These are phyloP conservation scores for Ceratina calcarata DNA, from an alignment of 1,140 invertebrate genomes.

Conservation along the genomic window DNA sequence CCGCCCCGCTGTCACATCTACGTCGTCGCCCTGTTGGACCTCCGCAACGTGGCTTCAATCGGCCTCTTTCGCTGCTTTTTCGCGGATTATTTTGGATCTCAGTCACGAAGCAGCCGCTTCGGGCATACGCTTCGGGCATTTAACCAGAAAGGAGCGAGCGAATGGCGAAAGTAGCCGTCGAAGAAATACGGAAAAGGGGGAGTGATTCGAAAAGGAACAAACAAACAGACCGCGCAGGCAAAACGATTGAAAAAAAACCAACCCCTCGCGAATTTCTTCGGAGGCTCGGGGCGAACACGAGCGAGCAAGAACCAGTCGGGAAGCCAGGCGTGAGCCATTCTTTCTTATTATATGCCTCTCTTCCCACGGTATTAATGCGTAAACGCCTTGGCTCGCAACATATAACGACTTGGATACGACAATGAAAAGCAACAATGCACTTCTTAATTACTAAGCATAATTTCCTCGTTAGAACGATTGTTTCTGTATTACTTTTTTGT, in stretches of 20 bases:
- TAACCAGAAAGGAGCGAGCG: neutral
- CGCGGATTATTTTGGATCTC: slow-evolving; percentile 52
- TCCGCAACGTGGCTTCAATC: slow-evolving; percentile 34
- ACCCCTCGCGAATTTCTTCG: slow-evolving; percentile 43
- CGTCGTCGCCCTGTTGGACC: slow-evolving; percentile 37
- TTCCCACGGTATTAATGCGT: slow-evolving; percentile 63
- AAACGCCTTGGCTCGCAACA: no score
- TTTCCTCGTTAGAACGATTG: no score
- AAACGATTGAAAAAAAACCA: slow-evolving; percentile 11
- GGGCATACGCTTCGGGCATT: slow-evolving; percentile 4
- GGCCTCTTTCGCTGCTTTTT: slow-evolving; percentile 18
- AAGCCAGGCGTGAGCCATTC: slow-evolving; percentile 44
- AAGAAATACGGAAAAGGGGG: neutral
- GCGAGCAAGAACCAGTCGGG: slow-evolving; percentile 18
- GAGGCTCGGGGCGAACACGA: slow-evolving; percentile 24
- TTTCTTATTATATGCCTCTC: slow-evolving; percentile 59
- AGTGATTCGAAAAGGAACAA: neutral
- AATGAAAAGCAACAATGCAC: no score
- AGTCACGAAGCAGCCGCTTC: slow-evolving; percentile 51
- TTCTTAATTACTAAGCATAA: no score
- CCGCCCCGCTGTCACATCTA: neutral
- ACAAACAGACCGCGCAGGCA: neutral
- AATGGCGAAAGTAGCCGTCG: no score
- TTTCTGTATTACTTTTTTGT: no score
- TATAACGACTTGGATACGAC: no score